A percentile compares a stretch with the other conserved stretches of the same genome.
Conservation (phyloP, 2,888 invertebrate species). For the Limnephilus lunatus region DNA sequence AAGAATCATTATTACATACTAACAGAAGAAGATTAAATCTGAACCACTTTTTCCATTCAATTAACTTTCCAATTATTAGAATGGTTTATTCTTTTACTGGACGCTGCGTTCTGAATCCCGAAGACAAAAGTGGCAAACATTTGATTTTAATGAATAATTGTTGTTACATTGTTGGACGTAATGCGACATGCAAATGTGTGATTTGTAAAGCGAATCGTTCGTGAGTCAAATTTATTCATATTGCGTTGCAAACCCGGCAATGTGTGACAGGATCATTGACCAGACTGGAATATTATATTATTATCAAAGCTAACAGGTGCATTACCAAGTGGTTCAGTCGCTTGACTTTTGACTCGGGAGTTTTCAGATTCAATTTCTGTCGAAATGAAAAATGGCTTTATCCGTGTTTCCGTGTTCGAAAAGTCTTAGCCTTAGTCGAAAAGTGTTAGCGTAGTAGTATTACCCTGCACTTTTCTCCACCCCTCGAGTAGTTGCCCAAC, state of each 20-base stretch:
- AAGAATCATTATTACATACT: neutral
- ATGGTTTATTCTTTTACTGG: neutral
- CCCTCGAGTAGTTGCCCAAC: too few species aligned
- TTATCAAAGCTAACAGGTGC: neutral
- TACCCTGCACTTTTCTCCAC: too few species aligned
- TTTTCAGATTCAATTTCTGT: neutral
- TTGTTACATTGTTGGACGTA: neutral
- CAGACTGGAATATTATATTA: neutral
- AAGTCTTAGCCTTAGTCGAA: too few species aligned
- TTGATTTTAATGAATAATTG: neutral
- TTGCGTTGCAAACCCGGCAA: slow-evolving; percentile 3
- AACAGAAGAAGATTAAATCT: neutral
- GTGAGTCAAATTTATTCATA: neutral
- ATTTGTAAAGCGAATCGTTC: neutral
- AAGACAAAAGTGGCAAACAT: neutral
- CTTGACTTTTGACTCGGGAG: neutral
- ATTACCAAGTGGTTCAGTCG: neutral
- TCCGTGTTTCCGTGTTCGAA: too few species aligned
- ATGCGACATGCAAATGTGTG: neutral
- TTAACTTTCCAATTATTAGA: neutral
- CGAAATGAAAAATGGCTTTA: too few species aligned
- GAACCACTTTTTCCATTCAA: neutral
- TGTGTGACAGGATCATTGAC: slow-evolving; percentile 3
- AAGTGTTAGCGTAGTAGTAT: too few species aligned
- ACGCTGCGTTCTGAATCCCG: too few species aligned